Percentiles rank a stretch among this genome's conserved stretches.
These are phyloP conservation scores for Sclerurus mexicanus DNA, from an alignment of 2,113 vertebrate genomes.

Conservation along the genomic window DNA sequence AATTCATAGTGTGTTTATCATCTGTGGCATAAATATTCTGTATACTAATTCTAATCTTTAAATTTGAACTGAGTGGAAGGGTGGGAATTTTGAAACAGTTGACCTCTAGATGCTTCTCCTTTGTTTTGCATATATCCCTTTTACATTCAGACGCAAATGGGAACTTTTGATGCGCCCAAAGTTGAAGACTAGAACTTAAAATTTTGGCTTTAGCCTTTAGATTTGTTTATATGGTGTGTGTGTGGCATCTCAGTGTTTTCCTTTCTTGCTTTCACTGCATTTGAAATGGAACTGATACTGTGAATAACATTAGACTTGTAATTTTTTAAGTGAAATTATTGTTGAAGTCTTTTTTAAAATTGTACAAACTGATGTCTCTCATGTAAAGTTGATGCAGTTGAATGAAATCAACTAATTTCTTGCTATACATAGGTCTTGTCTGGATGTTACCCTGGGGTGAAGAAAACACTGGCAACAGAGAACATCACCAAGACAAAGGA, in stretches of 20 bases:
- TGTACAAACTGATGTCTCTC: neutral
- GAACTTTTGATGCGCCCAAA: neutral
- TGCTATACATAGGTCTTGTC: slow-evolving; percentile 79
- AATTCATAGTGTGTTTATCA: neutral
- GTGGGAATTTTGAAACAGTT: neutral
- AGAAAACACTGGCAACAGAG: neutral
- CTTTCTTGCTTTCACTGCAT: neutral
- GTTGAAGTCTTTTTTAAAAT: neutral
- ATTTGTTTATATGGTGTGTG: neutral
- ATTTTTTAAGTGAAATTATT: neutral
- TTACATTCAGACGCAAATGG: neutral
- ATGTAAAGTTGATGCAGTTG: neutral
- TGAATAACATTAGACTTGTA: neutral
- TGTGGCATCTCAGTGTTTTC: neutral
- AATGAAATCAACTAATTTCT: neutral
- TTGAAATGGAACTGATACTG: neutral
- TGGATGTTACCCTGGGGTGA: slow-evolving; percentile 87
- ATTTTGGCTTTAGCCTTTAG: neutral
- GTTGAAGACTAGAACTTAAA: neutral
- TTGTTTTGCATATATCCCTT: neutral
- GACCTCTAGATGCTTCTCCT: neutral
- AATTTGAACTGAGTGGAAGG: neutral
- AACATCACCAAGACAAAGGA: neutral
- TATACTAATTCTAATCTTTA: neutral
- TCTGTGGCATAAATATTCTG: neutral